Base-by-base conservation (phyloP, 2,113 vertebrate species). In the Sminthopsis crassicaudata region DNA sequence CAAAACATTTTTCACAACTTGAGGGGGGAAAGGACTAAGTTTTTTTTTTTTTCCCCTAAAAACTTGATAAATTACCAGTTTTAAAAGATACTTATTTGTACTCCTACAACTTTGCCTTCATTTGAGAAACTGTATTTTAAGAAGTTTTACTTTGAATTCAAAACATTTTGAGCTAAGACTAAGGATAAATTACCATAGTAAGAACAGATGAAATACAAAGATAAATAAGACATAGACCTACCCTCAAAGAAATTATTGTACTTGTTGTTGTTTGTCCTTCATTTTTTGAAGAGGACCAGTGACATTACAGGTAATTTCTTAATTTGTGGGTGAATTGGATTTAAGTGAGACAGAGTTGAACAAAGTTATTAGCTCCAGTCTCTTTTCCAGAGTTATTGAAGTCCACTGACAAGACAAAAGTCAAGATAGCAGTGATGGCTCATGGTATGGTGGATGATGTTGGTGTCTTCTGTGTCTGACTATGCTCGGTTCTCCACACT, bases 1-100 rank as follows among this genome's bases (percentile, higher is more conserved):
- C 60, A 23, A 67, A 89, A 52, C 95, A 24, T 19, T 46, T 76
- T 94, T 95, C 25, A 67, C 57, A 91, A 91, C 30, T 26, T 46
- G n/a, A 50, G 67, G 53, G 30, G 46, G 53, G 46, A 90, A 96
- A 92, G 24, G 53, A 27, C 4, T 89, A 4, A 42, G 14, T 51
- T 42, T 91, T 25, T 0, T 92, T 91, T 25, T 0, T n/a, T n/a
- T n/a, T n/a, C n/a, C n/a, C 90, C 57, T 54, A 16, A 90, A 92
- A 90, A 84, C 50, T 27, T 90, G 52, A 27, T 57, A 54, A 67
- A 89, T 91, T 36, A 11, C 48, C 53, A 54, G 27, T 52, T 84
- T 84, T 42, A 55, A 67, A 52, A 53, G 30, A 89, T 55, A 30
- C 11, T 48, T 88, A 10, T 5, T 48, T 88, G 7, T 5, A 53